A percentile compares a stretch with the other conserved stretches of the same genome.
Evolutionary conservation across 1,140 invertebrate species (phyloP).

Genomic region (Zeugodacus cucurbitae): DNA sequence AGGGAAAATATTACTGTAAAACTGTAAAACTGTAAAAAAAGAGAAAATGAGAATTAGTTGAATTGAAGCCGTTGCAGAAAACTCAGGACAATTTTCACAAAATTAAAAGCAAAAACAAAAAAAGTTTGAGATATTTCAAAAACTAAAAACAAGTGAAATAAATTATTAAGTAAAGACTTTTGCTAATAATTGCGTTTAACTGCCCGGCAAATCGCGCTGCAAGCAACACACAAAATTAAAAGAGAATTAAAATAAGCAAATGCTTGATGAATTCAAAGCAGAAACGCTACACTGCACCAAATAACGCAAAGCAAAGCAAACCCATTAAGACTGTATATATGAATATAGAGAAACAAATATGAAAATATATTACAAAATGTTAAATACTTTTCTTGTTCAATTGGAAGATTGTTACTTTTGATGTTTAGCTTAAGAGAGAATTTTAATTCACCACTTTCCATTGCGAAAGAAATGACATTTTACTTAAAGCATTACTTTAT

Average conservation of each 20-base stretch:
- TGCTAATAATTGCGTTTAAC: neutral
- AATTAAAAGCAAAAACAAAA: neutral
- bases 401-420: constrained; percentile 2
- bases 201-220: neutral
- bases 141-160: neutral
- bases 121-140: neutral
- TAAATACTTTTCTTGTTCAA: neutral
- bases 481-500: neutral
- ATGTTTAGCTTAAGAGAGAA: neutral
- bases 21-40: no score
- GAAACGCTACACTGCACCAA: neutral
- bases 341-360: neutral
- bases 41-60: neutral
- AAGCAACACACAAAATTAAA: neutral
- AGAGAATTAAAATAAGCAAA: neutral
- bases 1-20: constrained; percentile 19
- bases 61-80: constrained; percentile 34
- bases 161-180: neutral
- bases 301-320: constrained; percentile 29
- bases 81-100: constrained; percentile 42
- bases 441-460: neutral
- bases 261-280: neutral
- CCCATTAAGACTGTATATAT: constrained; percentile 25
- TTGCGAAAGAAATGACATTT: neutral
- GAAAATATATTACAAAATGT: constrained; percentile 25